Conservation (phyloP, 2,113 vertebrate genomes). For the Ahaetulla prasina region DNA sequence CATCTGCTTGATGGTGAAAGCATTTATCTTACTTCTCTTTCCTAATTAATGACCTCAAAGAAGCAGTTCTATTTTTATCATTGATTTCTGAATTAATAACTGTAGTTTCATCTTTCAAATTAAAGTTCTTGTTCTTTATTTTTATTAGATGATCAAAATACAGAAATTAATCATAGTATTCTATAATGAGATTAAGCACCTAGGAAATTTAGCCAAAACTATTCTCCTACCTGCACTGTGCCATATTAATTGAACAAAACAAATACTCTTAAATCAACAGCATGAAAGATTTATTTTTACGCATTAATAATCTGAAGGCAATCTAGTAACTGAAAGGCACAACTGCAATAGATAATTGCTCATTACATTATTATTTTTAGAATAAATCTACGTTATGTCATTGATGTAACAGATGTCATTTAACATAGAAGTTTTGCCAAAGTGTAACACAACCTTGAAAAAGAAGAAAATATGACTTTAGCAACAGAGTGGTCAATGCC, state of each 20-base stretch:
- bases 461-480: not conserved
- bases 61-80: constrained; percentile 8
- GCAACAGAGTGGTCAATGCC: too few species aligned
- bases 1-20: not conserved
- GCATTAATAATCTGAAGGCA: constrained; percentile 13
- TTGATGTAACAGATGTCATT: constrained; percentile 15
- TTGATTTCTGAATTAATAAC: constrained; percentile 5
- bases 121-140: not conserved
- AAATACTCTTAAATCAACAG: not conserved
- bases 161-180: constrained; percentile 5
- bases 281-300: constrained; percentile 8
- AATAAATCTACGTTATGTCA: constrained; percentile 1
- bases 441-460: not conserved
- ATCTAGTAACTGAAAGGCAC: constrained; percentile 12
- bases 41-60: not conserved
- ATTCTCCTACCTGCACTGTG: not conserved
- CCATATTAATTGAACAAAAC: constrained; percentile 5
- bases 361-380: constrained; percentile 9
- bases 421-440: constrained; percentile 24
- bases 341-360: constrained; percentile 9
- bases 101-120: not conserved
- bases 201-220: constrained; percentile 8
- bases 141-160: constrained; percentile 15
- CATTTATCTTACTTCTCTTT: not conserved
- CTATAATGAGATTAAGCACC: not conserved